Evolutionary conservation across 2,888 invertebrate species (phyloP).

Genomic region (Tolmerus cingulatus): DNA sequence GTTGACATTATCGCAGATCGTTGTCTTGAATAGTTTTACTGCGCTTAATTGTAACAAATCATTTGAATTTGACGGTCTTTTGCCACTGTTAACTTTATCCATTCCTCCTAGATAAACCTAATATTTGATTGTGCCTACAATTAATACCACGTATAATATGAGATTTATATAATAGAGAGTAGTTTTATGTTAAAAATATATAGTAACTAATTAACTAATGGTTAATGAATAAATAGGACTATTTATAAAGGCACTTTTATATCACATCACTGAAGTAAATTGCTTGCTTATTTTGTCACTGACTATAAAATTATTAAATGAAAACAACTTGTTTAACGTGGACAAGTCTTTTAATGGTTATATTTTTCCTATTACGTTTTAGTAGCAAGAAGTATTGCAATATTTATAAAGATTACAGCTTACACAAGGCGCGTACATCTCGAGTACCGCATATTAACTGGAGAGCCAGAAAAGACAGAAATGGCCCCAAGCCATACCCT

Average conservation of each 20-base stretch:
- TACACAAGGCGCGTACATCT: conserved; percentile 50
- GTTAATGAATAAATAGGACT: neutral
- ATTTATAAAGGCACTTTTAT: neutral
- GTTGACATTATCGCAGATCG: conserved; percentile 53
- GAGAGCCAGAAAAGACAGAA: conserved; percentile 52
- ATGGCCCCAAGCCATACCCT: conserved; percentile 53
- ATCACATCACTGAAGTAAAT: neutral
- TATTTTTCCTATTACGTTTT: neutral
- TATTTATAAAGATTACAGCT: neutral
- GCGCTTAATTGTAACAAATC: conserved; percentile 41
- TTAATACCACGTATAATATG: neutral
- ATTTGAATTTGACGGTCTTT: conserved; percentile 45
- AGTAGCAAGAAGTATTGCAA: neutral
- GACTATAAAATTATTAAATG: neutral
- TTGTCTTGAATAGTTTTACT: conserved; percentile 45
- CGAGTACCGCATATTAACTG: conserved; percentile 54
- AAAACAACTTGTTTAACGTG: neutral
- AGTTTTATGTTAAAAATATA: neutral
- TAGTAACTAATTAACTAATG: neutral
- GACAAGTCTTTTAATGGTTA: too few relatives aligned
- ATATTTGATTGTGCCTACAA: neutral
- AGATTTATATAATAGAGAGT: neutral
- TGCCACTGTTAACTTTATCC: conserved; percentile 27
- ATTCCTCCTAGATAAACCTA: neutral
- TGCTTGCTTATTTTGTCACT: neutral